Conservation (phyloP, 2,113 vertebrate genomes). For the Zootoca vivipara region DNA sequence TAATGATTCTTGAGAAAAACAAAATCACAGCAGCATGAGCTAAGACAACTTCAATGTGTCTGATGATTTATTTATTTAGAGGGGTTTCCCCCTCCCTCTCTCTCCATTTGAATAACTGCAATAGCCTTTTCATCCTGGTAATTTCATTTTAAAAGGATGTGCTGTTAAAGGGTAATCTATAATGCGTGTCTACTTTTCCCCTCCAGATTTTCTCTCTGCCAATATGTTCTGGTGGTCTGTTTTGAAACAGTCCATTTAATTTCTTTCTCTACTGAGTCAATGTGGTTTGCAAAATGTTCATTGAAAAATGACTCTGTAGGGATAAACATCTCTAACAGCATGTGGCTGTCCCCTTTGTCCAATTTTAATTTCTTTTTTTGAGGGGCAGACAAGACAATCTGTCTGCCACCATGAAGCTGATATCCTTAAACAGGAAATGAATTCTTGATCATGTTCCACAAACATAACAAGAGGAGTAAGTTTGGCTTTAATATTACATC, state of each 20-base stretch:
- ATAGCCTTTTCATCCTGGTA: constrained; percentile 8
- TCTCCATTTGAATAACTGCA: constrained; percentile 35
- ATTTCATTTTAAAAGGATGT: constrained; percentile 43
- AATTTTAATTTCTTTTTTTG: constrained; percentile 3
- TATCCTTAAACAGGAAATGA: constrained; percentile 1
- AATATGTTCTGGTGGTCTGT: not conserved
- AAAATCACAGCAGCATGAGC: constrained; percentile 6
- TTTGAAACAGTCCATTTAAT: not conserved
- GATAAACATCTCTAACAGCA: not conserved
- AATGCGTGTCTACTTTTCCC: constrained; percentile 18
- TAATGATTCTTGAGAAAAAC: constrained; percentile 4
- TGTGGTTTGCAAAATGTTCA: not conserved
- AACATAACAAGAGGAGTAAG: rapidly evolving
- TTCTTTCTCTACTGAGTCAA: not conserved
- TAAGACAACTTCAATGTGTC: constrained; percentile 13
- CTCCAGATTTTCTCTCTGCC: not conserved
- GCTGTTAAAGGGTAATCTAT: constrained; percentile 29
- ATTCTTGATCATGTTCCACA: not conserved
- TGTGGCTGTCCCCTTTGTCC: not conserved
- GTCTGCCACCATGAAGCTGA: not conserved
- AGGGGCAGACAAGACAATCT: not conserved
- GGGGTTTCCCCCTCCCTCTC: not conserved
- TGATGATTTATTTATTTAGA: constrained; percentile 34
- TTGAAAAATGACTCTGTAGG: not conserved
- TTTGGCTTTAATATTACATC: not conserved